Evolutionary conservation across 2,797 vertebrate species (phyloP).

Genomic region (Melanotaenia nigrans): DNA sequence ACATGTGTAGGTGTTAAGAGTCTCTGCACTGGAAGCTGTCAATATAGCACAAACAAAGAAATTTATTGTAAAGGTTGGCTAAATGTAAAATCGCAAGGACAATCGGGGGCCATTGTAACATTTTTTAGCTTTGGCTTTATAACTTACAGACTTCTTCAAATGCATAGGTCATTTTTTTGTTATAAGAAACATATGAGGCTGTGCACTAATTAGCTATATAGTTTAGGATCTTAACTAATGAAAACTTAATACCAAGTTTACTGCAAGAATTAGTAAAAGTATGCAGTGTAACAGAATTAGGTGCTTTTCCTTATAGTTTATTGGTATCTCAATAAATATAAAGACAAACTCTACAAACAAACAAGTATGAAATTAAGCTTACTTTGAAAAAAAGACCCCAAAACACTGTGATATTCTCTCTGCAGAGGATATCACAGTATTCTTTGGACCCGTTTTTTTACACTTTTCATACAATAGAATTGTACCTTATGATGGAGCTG

Average conservation of each 20-base stretch:
- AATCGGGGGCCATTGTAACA: background rate
- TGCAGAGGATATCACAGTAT: background rate
- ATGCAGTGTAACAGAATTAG: background rate
- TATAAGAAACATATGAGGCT: background rate
- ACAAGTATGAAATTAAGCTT: background rate
- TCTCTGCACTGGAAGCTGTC: conserved; percentile 25
- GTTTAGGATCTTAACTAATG: background rate
- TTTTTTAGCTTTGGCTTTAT: background rate
- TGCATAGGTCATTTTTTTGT: background rate
- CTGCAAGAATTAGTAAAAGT: background rate
- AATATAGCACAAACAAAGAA: conserved; percentile 22
- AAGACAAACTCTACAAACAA: background rate
- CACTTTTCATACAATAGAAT: background rate
- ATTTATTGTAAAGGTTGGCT: background rate
- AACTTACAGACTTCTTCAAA: background rate
- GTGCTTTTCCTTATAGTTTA: background rate
- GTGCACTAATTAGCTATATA: background rate
- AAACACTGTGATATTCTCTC: background rate
- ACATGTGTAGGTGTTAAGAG: conserved; percentile 41
- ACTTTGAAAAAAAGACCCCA: background rate
- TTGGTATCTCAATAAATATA: background rate
- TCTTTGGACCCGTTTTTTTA: background rate
- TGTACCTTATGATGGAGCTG: background rate
- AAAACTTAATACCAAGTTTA: background rate
- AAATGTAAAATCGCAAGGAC: background rate